phyloP scores from a whole-genome alignment of 1,140 invertebrate species.

The Megalonaias nervosa region DNA sequence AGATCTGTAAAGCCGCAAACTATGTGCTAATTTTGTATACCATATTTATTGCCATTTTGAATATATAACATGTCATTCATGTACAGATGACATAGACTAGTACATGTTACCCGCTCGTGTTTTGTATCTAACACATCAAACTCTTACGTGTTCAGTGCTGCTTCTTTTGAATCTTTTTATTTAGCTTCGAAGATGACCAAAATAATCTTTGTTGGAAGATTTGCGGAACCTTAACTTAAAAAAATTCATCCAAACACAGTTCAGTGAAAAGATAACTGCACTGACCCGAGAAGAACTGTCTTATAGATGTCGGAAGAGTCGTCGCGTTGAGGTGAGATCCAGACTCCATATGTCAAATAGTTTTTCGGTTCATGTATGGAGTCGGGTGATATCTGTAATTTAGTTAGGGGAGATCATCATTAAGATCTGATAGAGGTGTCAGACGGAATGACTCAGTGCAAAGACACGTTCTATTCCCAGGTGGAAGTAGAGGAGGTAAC shows the following conservation, averaged over 20 bases:
- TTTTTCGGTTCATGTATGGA: conserved; percentile 76
- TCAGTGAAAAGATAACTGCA: conserved; percentile 72
- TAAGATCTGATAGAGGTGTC: conserved; percentile 73
- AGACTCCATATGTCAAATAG: conserved; percentile 73
- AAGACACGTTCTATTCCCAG: conserved; percentile 77
- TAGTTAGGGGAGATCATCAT: conserved; percentile 73
- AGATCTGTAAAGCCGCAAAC: too few relatives aligned
- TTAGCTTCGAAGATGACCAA: conserved; percentile 67
- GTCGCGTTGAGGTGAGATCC: conserved; percentile 77
- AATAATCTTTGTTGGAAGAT: conserved; percentile 78
- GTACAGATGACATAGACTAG: too few relatives aligned
- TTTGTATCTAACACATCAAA: too few relatives aligned
- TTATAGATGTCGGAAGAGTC: conserved; percentile 72
- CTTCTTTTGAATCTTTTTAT: too few relatives aligned
- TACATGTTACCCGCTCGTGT: too few relatives aligned
- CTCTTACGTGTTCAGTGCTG: too few relatives aligned
- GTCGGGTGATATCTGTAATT: conserved; percentile 77
- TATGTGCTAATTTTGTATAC: too few relatives aligned
- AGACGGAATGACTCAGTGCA: conserved; percentile 75
- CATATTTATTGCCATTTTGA: too few relatives aligned
- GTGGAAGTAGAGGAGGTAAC: conserved; percentile 74
- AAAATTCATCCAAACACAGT: conserved; percentile 71
- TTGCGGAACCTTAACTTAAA: conserved; percentile 77
- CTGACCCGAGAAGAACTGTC: conserved; percentile 73
- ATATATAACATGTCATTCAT: too few relatives aligned